Percentiles rank a stretch among this genome's conserved stretches.
Conservation (phyloP, 2,113 vertebrate genomes). For the Tenrec ecaudatus region DNA sequence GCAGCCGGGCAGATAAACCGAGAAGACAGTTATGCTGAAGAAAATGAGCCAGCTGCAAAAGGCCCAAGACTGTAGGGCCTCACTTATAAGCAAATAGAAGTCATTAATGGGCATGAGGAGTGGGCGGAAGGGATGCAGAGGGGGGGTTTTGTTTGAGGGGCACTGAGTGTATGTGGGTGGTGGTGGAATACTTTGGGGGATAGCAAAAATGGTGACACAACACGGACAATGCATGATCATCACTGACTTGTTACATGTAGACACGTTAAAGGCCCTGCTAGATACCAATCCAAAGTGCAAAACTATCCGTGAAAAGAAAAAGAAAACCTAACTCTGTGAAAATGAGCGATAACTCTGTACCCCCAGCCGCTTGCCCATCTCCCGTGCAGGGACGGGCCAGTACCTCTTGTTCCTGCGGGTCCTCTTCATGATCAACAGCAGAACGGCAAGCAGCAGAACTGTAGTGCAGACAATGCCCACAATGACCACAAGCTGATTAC, state of each 20-base stretch:
- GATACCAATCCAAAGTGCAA: background rate
- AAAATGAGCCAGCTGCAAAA: background rate
- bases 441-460: conserved; percentile 63
- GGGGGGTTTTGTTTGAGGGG: background rate
- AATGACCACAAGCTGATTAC: conserved; percentile 69
- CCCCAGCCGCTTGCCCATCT: background rate
- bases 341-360: background rate
- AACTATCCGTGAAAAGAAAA: background rate
- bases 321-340: background rate
- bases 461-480: conserved; percentile 76
- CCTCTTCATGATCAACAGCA: conserved; percentile 65
- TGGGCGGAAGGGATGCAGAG: background rate
- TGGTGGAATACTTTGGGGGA: background rate
- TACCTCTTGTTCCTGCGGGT: conserved; percentile 64
- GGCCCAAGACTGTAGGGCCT: background rate
- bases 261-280: background rate
- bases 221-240: background rate
- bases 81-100: background rate
- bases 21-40: background rate
- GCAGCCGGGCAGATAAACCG: background rate
- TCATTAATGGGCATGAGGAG: background rate
- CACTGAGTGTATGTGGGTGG: background rate
- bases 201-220: background rate
- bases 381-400: background rate
- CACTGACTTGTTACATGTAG: background rate